phyloP scores from a whole-genome alignment of 2,113 vertebrate species.

The Poeciliopsis turrubarensis region DNA sequence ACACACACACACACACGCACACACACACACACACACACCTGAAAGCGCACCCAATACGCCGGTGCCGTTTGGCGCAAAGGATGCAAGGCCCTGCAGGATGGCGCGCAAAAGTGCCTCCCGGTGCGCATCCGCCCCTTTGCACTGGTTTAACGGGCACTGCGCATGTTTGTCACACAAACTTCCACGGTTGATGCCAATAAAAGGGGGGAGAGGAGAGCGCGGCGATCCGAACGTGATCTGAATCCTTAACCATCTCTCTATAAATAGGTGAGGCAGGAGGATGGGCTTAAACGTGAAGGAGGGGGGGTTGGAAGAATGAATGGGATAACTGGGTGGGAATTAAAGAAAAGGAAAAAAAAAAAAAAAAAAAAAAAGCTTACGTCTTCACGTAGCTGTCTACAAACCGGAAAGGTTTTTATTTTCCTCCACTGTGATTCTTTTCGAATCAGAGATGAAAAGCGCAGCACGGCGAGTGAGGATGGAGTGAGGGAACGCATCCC shows the following conservation, averaged over 20 bases:
- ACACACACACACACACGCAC: too few species aligned
- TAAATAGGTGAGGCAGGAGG: conserved; percentile 33
- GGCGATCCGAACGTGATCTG: conserved; percentile 65
- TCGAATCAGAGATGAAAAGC: conserved; percentile 26
- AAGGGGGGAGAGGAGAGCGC: conserved; percentile 41
- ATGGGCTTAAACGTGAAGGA: conserved; percentile 7
- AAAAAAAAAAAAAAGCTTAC: neutral
- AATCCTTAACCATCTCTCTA: conserved; percentile 51
- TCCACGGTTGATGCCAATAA: conserved; percentile 50
- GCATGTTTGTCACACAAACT: conserved; percentile 57
- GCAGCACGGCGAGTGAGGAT: conserved; percentile 23
- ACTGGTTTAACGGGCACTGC: conserved; percentile 6
- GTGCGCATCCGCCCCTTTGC: conserved; percentile 13
- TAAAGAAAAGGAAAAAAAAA: neutral
- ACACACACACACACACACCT: neutral
- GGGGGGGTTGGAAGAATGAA: neutral
- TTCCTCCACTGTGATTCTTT: neutral
- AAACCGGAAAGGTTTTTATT: neutral
- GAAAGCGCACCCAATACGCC: conserved; percentile 11
- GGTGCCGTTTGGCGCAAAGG: conserved; percentile 50
- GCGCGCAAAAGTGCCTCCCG: conserved; percentile 47
- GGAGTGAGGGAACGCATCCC: conserved; percentile 42
- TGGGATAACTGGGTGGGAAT: conserved; percentile 1
- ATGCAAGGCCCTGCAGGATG: conserved; percentile 29
- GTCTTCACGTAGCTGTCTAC: neutral